Percentiles rank a stretch among this genome's conserved stretches.
Conservation (phyloP, 2,797 vertebrate genomes). For the Trematomus bernacchii region DNA sequence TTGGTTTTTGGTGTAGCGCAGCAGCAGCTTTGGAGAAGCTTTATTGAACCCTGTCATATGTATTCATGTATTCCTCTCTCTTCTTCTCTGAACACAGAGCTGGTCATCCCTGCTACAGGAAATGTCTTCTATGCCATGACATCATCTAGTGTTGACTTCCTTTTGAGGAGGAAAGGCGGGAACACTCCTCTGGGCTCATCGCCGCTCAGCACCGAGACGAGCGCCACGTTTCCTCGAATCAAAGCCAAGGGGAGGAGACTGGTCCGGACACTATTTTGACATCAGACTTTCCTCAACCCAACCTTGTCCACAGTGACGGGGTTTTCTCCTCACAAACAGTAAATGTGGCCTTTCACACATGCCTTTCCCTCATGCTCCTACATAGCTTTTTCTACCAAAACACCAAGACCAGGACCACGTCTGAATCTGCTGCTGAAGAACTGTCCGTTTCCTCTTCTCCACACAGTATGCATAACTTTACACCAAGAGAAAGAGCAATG, state of each 20-base stretch:
- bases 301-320: conserved; percentile 7
- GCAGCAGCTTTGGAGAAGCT: not conserved
- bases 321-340: conserved; percentile 21
- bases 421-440: conserved; percentile 39
- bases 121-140: conserved; percentile 96
- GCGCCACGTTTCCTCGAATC: conserved; percentile 92
- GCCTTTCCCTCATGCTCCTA: conserved; percentile 45
- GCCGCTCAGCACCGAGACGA: conserved; percentile 80
- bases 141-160: conserved; percentile 89
- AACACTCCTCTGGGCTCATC: conserved; percentile 71
- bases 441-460: conserved; percentile 20
- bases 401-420: conserved; percentile 34
- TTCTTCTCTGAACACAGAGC: conserved; percentile 79
- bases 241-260: conserved; percentile 92
- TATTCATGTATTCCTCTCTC: not conserved
- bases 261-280: conserved; percentile 86
- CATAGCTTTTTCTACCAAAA: conserved; percentile 51
- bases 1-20: not conserved
- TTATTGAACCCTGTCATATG: not conserved
- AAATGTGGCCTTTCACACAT: conserved; percentile 56
- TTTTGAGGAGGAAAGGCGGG: conserved; percentile 85
- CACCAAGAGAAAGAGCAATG: conserved; percentile 32
- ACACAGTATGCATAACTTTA: conserved; percentile 28
- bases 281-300: not conserved
- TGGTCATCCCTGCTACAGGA: conserved; percentile 90